Percentiles rank a stretch among this genome's conserved stretches.
Evolutionary conservation across 2,797 vertebrate species (phyloP).

Genomic region (Micropoecilia bifurca): DNA sequence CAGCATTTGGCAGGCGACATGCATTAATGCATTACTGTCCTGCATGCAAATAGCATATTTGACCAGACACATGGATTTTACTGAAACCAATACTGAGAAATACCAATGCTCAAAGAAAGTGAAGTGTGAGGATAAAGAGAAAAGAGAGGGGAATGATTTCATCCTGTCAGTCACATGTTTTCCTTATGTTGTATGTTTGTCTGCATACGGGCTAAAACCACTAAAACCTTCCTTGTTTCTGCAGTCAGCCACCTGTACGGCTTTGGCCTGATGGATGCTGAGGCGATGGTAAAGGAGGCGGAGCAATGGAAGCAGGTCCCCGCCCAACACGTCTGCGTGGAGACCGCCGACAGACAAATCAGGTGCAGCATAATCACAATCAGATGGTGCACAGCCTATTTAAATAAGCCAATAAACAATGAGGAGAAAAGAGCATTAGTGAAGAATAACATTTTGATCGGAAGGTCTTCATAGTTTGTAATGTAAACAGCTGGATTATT

Average conservation of each 20-base stretch:
- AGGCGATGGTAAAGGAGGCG: slow-evolving; percentile 98
- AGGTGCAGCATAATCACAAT: slow-evolving; percentile 80
- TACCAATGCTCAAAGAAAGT: background rate
- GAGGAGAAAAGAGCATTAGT: background rate
- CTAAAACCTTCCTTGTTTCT: slow-evolving; percentile 23
- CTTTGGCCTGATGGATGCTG: slow-evolving; percentile 98
- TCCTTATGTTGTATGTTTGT: background rate
- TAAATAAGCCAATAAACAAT: background rate
- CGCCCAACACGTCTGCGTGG: slow-evolving; percentile 93
- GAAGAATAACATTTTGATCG: background rate
- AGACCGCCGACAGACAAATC: slow-evolving; percentile 95
- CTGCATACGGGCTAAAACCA: background rate
- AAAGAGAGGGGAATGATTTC: background rate
- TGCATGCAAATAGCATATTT: background rate
- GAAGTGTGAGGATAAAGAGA: background rate
- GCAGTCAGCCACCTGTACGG: slow-evolving; percentile 98
- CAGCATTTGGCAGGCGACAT: background rate
- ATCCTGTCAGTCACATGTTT: background rate
- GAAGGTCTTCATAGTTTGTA: background rate
- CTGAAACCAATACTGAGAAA: background rate
- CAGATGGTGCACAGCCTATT: background rate
- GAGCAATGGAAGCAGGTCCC: slow-evolving; percentile 97
- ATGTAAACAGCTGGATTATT: background rate
- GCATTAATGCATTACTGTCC: background rate
- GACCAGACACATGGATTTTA: background rate